phyloP scores from a whole-genome alignment of 1,140 invertebrate genomes.

The Schmidtea mediterranea region DNA sequence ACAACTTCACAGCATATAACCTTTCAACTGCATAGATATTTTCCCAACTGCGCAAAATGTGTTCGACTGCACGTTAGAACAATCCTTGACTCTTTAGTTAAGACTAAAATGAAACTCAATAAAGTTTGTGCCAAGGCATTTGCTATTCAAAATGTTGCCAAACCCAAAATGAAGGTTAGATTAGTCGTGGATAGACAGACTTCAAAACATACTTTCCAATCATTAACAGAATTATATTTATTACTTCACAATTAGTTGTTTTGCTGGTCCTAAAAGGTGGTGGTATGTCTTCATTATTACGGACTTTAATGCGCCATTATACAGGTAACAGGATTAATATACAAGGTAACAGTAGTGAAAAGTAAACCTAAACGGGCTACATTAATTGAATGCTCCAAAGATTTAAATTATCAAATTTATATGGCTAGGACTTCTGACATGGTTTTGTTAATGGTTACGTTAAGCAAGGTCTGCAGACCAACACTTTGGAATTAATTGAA shows the following conservation, averaged over 20 bases:
- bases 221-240: conserved; percentile 71
- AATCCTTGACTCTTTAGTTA: too few relatives aligned
- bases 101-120: conserved; percentile 56
- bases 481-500: conserved; percentile 92
- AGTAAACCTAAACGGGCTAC: conserved; percentile 68
- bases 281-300: conserved; percentile 73
- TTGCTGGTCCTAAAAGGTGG: conserved; percentile 88
- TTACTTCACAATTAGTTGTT: conserved; percentile 68
- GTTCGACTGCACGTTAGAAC: too few relatives aligned
- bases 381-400: conserved; percentile 89
- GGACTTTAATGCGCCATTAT: conserved; percentile 67
- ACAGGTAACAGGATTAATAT: conserved; percentile 46
- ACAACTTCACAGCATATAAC: too few relatives aligned
- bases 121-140: conserved; percentile 76
- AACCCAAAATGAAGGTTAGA: conserved; percentile 57
- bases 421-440: conserved; percentile 92
- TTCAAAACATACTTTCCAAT: conserved; percentile 58
- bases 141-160: conserved; percentile 64
- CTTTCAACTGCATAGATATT: too few relatives aligned
- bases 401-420: conserved; percentile 96
- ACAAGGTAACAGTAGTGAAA: conserved; percentile 53
- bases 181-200: conserved; percentile 67
- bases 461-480: conserved; percentile 97
- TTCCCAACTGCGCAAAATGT: too few relatives aligned
- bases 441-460: conserved; percentile 63